phyloP scores from a whole-genome alignment of 2,888 invertebrate genomes.

The Ethmia dodecea region DNA sequence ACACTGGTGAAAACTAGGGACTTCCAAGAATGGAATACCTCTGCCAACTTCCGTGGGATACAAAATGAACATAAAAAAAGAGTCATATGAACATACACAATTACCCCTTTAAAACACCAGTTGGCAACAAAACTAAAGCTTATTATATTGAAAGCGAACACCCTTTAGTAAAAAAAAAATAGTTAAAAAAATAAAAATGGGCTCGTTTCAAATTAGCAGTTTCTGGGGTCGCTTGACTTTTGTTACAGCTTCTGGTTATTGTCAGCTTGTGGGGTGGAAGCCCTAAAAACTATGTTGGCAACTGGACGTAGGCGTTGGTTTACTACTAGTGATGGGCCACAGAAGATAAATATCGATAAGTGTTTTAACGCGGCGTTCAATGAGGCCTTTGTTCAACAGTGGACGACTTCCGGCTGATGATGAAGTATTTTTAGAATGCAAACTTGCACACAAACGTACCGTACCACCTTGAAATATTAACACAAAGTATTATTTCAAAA shows the following conservation, averaged over 20 bases:
- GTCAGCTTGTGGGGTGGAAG: slow-evolving; percentile 43
- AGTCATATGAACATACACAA: slow-evolving; percentile 38
- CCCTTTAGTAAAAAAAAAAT: slow-evolving; percentile 38
- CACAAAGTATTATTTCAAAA: too few relatives aligned
- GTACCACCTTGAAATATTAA: too few relatives aligned
- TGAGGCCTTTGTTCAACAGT: too few relatives aligned
- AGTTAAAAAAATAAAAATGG: slow-evolving; percentile 23
- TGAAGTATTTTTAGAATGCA: too few relatives aligned
- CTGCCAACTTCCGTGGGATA: too few relatives aligned
- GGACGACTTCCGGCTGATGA: too few relatives aligned
- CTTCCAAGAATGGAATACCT: too few relatives aligned
- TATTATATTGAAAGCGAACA: slow-evolving; percentile 64
- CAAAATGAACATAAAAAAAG: too few relatives aligned
- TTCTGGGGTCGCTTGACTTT: slow-evolving; percentile 57
- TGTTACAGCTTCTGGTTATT: slow-evolving; percentile 43
- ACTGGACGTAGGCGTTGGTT: slow-evolving; percentile 32
- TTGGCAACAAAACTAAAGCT: slow-evolving; percentile 39
- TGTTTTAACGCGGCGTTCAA: background rate
- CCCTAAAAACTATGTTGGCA: slow-evolving; percentile 46
- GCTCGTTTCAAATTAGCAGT: slow-evolving; percentile 46
- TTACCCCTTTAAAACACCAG: slow-evolving; percentile 38
- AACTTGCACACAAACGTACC: background rate
- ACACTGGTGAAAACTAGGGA: too few relatives aligned
- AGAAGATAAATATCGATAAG: too few relatives aligned
- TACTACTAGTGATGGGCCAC: slow-evolving; percentile 30